Percentiles rank a stretch among this genome's conserved stretches.
These are phyloP conservation scores for Lynx canadensis DNA, from an alignment of 2,113 vertebrate species.

Conservation along the genomic window DNA sequence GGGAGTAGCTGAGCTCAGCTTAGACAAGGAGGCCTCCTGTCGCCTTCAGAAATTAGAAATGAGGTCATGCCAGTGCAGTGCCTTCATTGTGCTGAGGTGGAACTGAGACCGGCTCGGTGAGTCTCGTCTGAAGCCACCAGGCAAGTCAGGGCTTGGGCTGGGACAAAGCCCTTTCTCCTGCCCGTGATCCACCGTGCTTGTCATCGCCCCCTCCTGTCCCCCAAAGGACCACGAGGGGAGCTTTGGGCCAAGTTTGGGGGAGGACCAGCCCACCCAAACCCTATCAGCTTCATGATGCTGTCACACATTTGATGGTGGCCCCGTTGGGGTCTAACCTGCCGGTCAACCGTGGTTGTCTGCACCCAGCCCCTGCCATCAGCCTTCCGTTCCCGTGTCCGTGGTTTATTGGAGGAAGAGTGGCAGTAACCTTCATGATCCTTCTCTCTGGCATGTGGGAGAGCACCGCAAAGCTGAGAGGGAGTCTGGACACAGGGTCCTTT, in stretches of 20 bases:
- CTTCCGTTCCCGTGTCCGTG: background rate
- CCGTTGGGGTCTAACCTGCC: background rate
- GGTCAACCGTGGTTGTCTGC: background rate
- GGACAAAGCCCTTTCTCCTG: background rate
- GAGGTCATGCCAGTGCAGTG: accelerated
- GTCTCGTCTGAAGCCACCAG: background rate
- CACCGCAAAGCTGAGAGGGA: background rate
- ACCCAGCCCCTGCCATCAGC: background rate
- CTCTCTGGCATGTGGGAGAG: background rate
- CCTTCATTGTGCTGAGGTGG: background rate
- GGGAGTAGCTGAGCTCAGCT: background rate
- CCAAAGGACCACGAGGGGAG: background rate
- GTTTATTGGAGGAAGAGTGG: background rate
- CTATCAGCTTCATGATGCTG: background rate
- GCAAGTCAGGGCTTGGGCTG: background rate
- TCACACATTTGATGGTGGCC: background rate
- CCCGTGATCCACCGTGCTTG: background rate
- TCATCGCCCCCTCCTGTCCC: too few species aligned
- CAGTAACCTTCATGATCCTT: background rate
- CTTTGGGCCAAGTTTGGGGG: background rate
- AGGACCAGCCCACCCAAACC: background rate
- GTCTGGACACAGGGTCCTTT: too few species aligned
- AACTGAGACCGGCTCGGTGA: background rate
- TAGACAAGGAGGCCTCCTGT: background rate
- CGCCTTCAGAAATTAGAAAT: too few species aligned